Conservation (phyloP, 2,888 invertebrate genomes). For the Dromius quadrimaculatus region DNA sequence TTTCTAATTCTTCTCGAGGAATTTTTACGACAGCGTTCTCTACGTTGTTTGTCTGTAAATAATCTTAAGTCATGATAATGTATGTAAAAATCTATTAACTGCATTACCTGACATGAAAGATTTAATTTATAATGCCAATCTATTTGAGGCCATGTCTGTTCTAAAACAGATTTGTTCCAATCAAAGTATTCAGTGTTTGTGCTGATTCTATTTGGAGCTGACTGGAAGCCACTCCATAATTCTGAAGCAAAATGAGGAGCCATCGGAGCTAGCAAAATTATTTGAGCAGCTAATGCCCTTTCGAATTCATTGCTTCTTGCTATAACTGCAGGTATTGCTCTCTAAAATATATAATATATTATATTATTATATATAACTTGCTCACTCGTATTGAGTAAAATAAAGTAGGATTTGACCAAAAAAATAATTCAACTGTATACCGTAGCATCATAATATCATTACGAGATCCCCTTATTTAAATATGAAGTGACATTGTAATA, state of each 20-base stretch:
- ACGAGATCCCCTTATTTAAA: not conserved
- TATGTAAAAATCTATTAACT: too few relatives aligned
- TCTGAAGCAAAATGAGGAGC: constrained; percentile 94
- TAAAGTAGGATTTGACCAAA: too few relatives aligned
- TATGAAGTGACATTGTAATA: not conserved
- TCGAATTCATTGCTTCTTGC: constrained; percentile 81
- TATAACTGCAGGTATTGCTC: constrained; percentile 72
- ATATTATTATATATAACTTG: too few relatives aligned
- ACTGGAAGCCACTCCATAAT: constrained; percentile 84
- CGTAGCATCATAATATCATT: not conserved
- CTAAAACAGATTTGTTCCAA: constrained; percentile 78
- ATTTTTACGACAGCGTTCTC: constrained; percentile 70
- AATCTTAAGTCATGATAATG: constrained; percentile 33
- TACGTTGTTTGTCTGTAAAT: constrained; percentile 68
- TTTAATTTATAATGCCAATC: constrained; percentile 78
- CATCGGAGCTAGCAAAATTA: constrained; percentile 89
- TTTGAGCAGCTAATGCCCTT: constrained; percentile 79
- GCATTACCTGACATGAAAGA: constrained; percentile 74
- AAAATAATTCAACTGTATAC: too few relatives aligned
- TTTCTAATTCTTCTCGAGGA: constrained; percentile 68
- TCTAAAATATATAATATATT: constrained; percentile 68
- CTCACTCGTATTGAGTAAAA: too few relatives aligned
- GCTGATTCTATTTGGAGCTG: constrained; percentile 73
- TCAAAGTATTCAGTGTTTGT: constrained; percentile 68
- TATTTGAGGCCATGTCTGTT: constrained; percentile 83